Base-by-base conservation (phyloP, 2,113 vertebrate species). In the Cacatua alba region DNA sequence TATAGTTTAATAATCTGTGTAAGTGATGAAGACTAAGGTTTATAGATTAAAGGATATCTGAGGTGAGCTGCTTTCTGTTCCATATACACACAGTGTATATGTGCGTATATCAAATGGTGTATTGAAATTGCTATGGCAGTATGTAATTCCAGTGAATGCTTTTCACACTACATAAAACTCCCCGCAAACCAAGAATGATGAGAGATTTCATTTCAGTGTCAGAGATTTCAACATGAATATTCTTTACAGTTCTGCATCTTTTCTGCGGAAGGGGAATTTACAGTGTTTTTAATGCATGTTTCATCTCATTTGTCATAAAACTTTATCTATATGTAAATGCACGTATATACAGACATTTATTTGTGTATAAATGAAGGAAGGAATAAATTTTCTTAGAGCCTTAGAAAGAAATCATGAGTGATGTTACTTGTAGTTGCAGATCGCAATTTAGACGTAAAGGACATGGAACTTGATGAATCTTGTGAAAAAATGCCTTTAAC, bases 141-240 rank as follows among this genome's bases (percentile, higher is more conserved):
- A 11, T 39, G 68, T 92, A 65, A 62, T 80, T 87, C 31, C 35
- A 89, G 25, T 3, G 4, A 92, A 76, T 63, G 48, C 49, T 71
- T 78, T 95, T 91, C 80, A 79, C 55, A 5, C 33, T 57, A 43
- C 28, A 28, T 77, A 82, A 86, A 92, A 44, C 51, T 87, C 18
- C 59, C n/a, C 48, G 31, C 31, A 77, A 94, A 85, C 8, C 13
- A 69, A 49, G 63, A 89, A 35, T 23, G 51, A 49, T 83, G 31
- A 67, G 82, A 89, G 74, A 84, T 69, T 82, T 82, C 3, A 52
- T 75, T 92, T 84, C 8, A 1, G 9, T 68, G 69, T 69, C 41
- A 49, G 72, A 57, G 24, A 21, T 93, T 85, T 80, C 44, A 65
- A 16, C 35, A 35, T n/a, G 26, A 70, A 44, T 87, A 31, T 80